Percentiles rank a stretch among this genome's conserved stretches.
Evolutionary conservation across 2,113 vertebrate species (phyloP).

Genomic region (Pelodiscus sinensis): DNA sequence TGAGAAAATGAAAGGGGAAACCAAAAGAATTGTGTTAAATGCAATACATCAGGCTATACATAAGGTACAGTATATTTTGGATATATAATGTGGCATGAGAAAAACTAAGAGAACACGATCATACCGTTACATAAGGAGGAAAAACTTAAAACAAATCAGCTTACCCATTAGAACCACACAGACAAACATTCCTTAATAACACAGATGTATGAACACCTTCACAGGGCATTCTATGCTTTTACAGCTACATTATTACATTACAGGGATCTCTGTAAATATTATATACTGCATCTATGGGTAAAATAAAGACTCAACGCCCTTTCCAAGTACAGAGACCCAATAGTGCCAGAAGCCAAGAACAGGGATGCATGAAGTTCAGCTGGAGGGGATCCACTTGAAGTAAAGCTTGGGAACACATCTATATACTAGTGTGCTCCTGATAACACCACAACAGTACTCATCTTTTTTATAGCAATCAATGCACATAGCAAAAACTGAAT

Average conservation of each 20-base stretch:
- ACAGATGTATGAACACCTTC: neutral
- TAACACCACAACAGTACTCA: neutral
- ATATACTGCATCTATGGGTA: neutral
- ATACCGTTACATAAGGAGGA: neutral
- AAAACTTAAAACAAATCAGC: neutral
- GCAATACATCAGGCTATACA: neutral
- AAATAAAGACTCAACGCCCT: neutral
- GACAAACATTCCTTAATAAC: neutral
- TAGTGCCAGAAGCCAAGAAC: neutral
- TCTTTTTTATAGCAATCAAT: neutral
- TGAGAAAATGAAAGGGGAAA: neutral
- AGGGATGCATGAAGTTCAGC: neutral
- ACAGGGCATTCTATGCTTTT: neutral
- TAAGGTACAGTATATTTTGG: neutral
- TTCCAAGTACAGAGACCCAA: neutral
- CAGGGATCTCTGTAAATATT: neutral
- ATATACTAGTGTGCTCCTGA: neutral
- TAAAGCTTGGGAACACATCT: constrained; percentile 1
- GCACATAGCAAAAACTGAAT: neutral
- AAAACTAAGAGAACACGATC: neutral
- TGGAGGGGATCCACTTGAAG: neutral
- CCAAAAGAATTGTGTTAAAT: neutral
- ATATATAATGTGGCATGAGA: neutral
- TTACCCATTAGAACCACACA: neutral
- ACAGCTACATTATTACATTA: neutral